Percentiles rank a stretch among this genome's conserved stretches.
These are phyloP conservation scores for Drepana arcuata DNA, from an alignment of 1,140 invertebrate species.

Conservation along the genomic window DNA sequence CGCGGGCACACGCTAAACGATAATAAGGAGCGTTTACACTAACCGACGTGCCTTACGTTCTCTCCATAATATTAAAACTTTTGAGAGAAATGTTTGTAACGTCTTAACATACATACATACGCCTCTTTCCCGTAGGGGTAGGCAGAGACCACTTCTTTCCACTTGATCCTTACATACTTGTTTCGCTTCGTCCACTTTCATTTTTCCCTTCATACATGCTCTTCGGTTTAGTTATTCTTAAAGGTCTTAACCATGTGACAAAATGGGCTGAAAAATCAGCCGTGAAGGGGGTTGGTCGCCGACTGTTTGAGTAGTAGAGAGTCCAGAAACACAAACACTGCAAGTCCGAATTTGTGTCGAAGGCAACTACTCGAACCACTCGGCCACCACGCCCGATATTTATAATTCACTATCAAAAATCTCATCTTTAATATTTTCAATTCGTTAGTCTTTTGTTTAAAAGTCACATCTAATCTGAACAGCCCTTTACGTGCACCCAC, in stretches of 20 bases:
- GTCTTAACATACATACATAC: too few species aligned
- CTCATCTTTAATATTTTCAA: background rate
- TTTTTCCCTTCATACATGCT: too few species aligned
- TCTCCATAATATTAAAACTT: background rate
- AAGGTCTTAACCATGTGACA: too few species aligned
- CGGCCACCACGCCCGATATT: too few species aligned
- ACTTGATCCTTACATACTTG: too few species aligned
- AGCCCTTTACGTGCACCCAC: slow-evolving; percentile 10
- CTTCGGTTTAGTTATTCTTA: too few species aligned
- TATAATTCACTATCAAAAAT: background rate
- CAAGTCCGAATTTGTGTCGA: background rate
- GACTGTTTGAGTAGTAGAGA: background rate
- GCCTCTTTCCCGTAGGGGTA: too few species aligned
- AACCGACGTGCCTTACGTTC: background rate
- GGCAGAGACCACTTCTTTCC: too few species aligned
- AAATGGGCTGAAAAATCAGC: too few species aligned
- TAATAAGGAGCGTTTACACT: slow-evolving; percentile 9
- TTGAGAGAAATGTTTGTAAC: background rate
- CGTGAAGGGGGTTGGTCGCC: background rate
- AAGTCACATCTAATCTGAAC: slow-evolving; percentile 3
- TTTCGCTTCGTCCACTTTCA: too few species aligned
- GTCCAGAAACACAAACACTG: background rate
- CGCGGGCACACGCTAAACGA: slow-evolving; percentile 33
- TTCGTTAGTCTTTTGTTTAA: background rate
- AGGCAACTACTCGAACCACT: too few species aligned